Evolutionary conservation across 2,888 invertebrate species (phyloP), one percentile per base, ranked within the genome.

Genomic region (Melinopterus prodromus): DNA sequence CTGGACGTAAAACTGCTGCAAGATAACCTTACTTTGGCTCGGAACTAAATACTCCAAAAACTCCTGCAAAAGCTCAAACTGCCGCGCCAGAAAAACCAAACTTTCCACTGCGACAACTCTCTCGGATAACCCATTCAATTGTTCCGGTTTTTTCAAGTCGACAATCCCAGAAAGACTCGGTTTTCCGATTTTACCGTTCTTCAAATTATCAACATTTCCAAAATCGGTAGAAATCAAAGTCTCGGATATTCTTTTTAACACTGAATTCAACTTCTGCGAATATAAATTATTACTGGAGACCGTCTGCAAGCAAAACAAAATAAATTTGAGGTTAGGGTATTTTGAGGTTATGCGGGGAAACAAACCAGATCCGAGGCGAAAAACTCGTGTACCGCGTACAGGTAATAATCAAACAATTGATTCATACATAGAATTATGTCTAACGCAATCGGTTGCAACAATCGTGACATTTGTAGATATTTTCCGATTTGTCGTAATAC

Each of bases 61-160:
- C 5, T 95, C 94, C 82, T 95, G 95, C 26, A 99, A 90, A 77
- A 93, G 92, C 85, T 96, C 95, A 86, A 96, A 95, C 89, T 99
- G 99, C 83, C 94, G 94, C 0, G 97, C 94, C 84, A 99, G 91
- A 89, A 98, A 98, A 84, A 97, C 93, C 0, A 97, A 92, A 83
- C 99, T 99, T 90, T 99, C 99, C 0, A 97, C 95, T 0, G 96
- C 99, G 0, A 98, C 96, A 16, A 98, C 93, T 81, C 99, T 91
- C 86, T 98, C 97, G 0, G 94, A 91, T 37, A 99, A 89, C 0
- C 98, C 98, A 87, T 95, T 95, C 15, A 98, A 90, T 79, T 92
- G 93, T 81, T 96, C 95, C 4, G 95, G 92, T 80, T 92, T 92
- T 26, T 90, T 90, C 70, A 96, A 88, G 86, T 95, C 92, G 53